phyloP scores from a whole-genome alignment of 2,113 vertebrate genomes.

The Alethe diademata region DNA sequence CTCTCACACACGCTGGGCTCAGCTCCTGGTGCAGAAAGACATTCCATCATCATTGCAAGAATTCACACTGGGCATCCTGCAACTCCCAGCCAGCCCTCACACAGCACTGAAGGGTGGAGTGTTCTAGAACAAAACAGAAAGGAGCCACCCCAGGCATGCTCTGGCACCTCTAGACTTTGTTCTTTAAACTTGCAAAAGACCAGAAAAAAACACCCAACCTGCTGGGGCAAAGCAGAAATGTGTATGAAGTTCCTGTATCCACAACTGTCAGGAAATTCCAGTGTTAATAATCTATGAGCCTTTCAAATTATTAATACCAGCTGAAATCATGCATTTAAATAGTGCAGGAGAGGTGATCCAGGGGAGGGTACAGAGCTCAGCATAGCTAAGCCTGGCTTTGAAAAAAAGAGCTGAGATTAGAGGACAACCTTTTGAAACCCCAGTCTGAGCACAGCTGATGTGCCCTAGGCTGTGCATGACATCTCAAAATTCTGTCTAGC shows the following conservation, averaged over 20 bases:
- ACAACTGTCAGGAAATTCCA: not conserved
- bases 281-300: not conserved
- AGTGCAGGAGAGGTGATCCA: not conserved
- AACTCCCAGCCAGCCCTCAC: not conserved
- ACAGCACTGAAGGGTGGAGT: accelerated
- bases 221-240: not conserved
- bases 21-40: not conserved
- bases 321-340: not conserved
- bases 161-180: not conserved
- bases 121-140: not conserved
- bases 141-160: not conserved
- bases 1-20: not conserved
- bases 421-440: not conserved
- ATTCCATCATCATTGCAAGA: not conserved
- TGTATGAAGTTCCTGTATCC: not conserved
- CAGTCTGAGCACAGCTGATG: not conserved
- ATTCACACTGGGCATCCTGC: not conserved
- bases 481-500: not conserved
- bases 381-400: not conserved
- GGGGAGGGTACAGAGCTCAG: not conserved
- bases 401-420: not conserved
- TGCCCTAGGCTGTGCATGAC: not conserved
- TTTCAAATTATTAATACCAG: not conserved
- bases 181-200: not conserved
- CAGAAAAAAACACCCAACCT: not conserved